Percentiles rank a stretch among this genome's conserved stretches.
phyloP scores from a whole-genome alignment of 2,113 vertebrate species.

The Otocyon megalotis region DNA sequence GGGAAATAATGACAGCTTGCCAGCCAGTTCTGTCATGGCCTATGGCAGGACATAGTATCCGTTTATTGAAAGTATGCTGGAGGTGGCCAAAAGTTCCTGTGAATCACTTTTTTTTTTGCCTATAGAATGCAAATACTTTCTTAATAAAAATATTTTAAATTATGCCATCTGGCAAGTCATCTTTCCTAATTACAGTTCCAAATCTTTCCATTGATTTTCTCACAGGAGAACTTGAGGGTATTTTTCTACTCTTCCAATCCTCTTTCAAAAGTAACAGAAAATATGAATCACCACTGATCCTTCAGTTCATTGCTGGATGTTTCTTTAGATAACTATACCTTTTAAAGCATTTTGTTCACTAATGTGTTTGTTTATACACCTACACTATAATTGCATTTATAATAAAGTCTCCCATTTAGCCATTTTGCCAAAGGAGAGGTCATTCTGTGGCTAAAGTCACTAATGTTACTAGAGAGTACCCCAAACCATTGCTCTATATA shows the following conservation, averaged over 20 bases:
- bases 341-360: conserved; percentile 37
- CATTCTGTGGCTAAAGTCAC: conserved; percentile 47
- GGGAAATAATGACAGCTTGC: neutral
- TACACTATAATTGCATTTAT: conserved; percentile 1
- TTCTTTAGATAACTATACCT: conserved; percentile 52
- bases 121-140: neutral
- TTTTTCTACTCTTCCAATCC: neutral
- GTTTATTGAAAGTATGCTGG: neutral
- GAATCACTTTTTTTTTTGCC: neutral
- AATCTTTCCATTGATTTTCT: neutral
- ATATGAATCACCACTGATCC: neutral
- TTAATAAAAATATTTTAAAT: conserved; percentile 35
- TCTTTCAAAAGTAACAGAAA: neutral
- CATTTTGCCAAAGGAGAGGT: conserved; percentile 57
- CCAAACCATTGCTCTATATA: neutral
- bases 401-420: neutral
- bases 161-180: neutral
- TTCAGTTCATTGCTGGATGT: neutral
- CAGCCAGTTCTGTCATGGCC: neutral
- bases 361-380: neutral
- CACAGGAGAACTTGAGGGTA: neutral
- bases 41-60: neutral
- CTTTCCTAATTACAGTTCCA: neutral
- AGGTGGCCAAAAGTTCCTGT: neutral
- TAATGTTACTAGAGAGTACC: neutral